Evolutionary conservation across 53 echinoderm and acorn worm genomes (phyloP).

Genomic region (Holothuria scabra): DNA sequence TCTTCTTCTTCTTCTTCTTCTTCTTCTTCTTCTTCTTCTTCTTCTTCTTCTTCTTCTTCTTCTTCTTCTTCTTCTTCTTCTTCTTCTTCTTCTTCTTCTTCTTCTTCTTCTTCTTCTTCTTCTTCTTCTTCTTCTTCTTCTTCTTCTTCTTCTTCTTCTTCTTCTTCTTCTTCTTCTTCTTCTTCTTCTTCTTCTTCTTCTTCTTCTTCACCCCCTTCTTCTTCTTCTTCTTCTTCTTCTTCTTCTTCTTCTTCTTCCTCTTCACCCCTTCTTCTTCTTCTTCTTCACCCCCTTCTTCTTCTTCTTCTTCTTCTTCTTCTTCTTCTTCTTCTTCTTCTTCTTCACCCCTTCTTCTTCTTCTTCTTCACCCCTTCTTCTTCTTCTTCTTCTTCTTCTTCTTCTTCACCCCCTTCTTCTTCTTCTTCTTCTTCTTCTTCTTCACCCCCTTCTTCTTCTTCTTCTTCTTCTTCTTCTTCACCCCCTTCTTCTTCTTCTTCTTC

Average conservation of each 20-base stretch:
- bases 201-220: too few species aligned
- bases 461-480: too few species aligned
- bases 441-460: too few species aligned
- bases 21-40: neutral
- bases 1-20: neutral
- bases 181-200: neutral
- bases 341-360: too few species aligned
- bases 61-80: too few species aligned
- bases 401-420: too few species aligned
- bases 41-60: neutral
- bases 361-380: too few species aligned
- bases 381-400: neutral
- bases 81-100: neutral
- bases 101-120: neutral
- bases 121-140: neutral
- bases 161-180: neutral
- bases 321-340: neutral
- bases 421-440: too few species aligned
- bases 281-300: too few species aligned
- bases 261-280: too few species aligned
- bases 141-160: neutral
- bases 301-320: neutral
- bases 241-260: neutral
- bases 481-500: too few species aligned
- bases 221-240: neutral